Base-by-base conservation (phyloP, 2,888 invertebrate genomes). In the Taphrorychus bicolor region DNA sequence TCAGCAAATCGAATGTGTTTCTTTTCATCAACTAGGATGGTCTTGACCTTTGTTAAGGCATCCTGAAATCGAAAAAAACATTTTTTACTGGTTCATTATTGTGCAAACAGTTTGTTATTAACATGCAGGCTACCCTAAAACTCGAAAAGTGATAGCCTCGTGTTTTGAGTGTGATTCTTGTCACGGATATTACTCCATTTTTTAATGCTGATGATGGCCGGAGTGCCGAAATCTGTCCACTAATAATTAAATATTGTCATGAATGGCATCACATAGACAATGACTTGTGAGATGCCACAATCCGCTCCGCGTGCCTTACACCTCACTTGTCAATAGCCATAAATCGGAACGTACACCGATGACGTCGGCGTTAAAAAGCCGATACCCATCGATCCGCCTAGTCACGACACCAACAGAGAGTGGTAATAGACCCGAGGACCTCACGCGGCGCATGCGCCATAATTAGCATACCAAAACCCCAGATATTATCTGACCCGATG, bases 1-100 rank as follows among this genome's bases (percentile, higher is more conserved):
- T 94, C 94, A 14, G 91, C 91, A 81, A 97, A 97, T 66, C 98
- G 88, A 75, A 98, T 89, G 80, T 97, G 96, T 82, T 92, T 94
- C 81, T 96, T 95, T 74, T 97, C 94, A 54, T 95, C 94, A 5
- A 92, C 85, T 74, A 98, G 83, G 70, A 94, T 84, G 11, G 88
- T 84, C 82, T 95, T 95, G 63, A 98, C 90, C 84, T 94, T 97
- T 61, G 87, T 77, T 72, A 99, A 83, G 9, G 92, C 87, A 74
- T 99, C 98, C 94, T 96, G 84, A 14, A 87, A 86, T 74, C 77
- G 72, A 72, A 73, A 45, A 19, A 53, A 48, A 42, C 2, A 22
- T 2, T 7, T 32, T 7, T 3, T 3, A 3, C 11, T 32, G 2
- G n/a, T n/a, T n/a, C n/a, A n/a, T n/a, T n/a, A n/a, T n/a, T n/a